These are phyloP conservation scores for Pheosia tremula DNA, from an alignment of 2,888 invertebrate species.

Conservation along the genomic window DNA sequence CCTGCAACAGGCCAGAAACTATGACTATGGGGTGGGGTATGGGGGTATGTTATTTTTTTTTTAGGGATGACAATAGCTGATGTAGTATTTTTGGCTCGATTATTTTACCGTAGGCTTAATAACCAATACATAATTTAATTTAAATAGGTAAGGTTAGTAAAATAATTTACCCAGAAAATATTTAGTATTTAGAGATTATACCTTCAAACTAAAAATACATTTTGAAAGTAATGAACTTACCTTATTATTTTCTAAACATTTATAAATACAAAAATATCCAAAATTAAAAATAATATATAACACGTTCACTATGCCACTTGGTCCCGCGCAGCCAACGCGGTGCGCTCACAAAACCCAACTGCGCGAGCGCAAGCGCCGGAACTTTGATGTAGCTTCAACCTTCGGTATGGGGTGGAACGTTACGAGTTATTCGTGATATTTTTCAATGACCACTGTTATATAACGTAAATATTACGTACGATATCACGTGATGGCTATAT, in stretches of 20 bases:
- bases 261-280: slow-evolving; percentile 7
- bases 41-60: too few relatives aligned
- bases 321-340: slow-evolving; percentile 38
- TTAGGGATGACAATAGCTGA: too few relatives aligned
- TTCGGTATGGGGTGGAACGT: slow-evolving; percentile 32
- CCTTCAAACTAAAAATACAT: too few relatives aligned
- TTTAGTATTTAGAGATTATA: too few relatives aligned
- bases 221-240: slow-evolving; percentile 5
- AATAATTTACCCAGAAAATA: too few relatives aligned
- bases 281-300: slow-evolving; percentile 8
- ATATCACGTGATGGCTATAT: background rate
- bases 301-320: slow-evolving; percentile 22
- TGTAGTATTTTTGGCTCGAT: too few relatives aligned
- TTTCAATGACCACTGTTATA: slow-evolving; percentile 29
- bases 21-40: too few relatives aligned
- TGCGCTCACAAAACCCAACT: slow-evolving; percentile 30
- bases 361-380: slow-evolving; percentile 15
- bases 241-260: slow-evolving; percentile 18
- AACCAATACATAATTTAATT: too few relatives aligned
- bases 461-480: slow-evolving; percentile 7
- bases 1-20: too few relatives aligned
- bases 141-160: too few relatives aligned
- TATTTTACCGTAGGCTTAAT: too few relatives aligned
- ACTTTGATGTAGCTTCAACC: slow-evolving; percentile 24
- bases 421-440: slow-evolving; percentile 25